phyloP scores from a whole-genome alignment of 1,140 invertebrate genomes.

The Leptestheria dahalacensis region DNA sequence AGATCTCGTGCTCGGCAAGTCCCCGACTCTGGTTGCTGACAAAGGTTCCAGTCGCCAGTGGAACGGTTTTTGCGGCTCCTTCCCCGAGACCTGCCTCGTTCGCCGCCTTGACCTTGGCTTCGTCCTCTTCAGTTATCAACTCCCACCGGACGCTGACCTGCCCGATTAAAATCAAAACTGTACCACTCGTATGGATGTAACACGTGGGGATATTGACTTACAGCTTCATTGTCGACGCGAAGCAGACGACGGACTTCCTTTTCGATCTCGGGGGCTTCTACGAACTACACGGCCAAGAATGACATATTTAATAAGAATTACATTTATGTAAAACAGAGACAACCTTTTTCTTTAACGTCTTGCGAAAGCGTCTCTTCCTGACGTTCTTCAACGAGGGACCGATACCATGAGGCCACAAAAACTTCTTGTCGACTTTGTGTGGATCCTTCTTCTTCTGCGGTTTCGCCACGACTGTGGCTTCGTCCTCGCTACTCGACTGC shows the following conservation, averaged over 20 bases:
- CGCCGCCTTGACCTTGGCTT: slow-evolving; percentile 30
- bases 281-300: slow-evolving; percentile 38
- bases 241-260: slow-evolving; percentile 86
- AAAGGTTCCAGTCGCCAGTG: slow-evolving; percentile 31
- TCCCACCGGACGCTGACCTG: slow-evolving; percentile 72
- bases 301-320: background rate
- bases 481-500: slow-evolving; percentile 62
- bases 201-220: background rate
- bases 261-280: slow-evolving; percentile 93
- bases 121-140: slow-evolving; percentile 79
- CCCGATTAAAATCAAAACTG: background rate
- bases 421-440: slow-evolving; percentile 87
- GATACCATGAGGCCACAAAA: slow-evolving; percentile 80
- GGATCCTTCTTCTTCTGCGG: slow-evolving; percentile 64
- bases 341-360: slow-evolving; percentile 88
- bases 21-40: slow-evolving; percentile 13
- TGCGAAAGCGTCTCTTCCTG: slow-evolving; percentile 76
- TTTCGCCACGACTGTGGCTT: slow-evolving; percentile 50
- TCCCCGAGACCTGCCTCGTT: slow-evolving; percentile 19
- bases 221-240: slow-evolving; percentile 77
- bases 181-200: background rate
- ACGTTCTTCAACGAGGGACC: slow-evolving; percentile 92
- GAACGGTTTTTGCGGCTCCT: slow-evolving; percentile 33
- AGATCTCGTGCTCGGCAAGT: slow-evolving; percentile 6
- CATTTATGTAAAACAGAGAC: background rate